These are phyloP conservation scores for Nanorana parkeri DNA, from an alignment of 2,113 vertebrate genomes.

Conservation along the genomic window DNA sequence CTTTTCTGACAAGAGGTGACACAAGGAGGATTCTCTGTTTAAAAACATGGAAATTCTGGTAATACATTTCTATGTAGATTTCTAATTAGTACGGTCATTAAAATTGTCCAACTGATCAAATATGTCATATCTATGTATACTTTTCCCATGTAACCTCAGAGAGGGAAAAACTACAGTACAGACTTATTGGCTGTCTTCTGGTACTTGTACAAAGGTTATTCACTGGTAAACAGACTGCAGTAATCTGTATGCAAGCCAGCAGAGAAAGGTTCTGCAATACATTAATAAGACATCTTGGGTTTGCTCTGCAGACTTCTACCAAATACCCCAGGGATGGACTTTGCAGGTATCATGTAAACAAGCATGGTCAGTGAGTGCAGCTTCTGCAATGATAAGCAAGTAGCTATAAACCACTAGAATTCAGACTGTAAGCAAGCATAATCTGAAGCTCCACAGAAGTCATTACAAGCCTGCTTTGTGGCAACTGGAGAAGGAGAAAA, in stretches of 20 bases:
- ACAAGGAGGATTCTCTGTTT: background rate
- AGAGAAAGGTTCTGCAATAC: background rate
- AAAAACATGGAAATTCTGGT: background rate
- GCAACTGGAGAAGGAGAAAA: background rate
- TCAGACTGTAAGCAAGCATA: background rate
- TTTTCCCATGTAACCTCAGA: no score
- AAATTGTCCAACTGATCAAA: no score
- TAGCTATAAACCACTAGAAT: background rate
- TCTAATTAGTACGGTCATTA: no score
- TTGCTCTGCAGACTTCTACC: background rate
- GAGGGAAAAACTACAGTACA: background rate
- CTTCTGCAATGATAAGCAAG: background rate
- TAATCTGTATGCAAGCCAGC: background rate
- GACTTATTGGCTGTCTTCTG: background rate
- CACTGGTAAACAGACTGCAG: background rate
- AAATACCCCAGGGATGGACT: background rate
- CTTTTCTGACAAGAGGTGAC: conserved; percentile 21
- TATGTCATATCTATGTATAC: no score
- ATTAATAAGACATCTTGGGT: background rate
- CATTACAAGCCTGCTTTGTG: background rate
- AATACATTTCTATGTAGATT: no score
- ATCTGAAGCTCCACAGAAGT: background rate
- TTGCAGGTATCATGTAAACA: background rate
- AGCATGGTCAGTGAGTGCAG: background rate
- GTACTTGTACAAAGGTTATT: background rate